Evolutionary conservation across 2,113 vertebrate species (phyloP).

Genomic region (Gobiocypris rarus): DNA sequence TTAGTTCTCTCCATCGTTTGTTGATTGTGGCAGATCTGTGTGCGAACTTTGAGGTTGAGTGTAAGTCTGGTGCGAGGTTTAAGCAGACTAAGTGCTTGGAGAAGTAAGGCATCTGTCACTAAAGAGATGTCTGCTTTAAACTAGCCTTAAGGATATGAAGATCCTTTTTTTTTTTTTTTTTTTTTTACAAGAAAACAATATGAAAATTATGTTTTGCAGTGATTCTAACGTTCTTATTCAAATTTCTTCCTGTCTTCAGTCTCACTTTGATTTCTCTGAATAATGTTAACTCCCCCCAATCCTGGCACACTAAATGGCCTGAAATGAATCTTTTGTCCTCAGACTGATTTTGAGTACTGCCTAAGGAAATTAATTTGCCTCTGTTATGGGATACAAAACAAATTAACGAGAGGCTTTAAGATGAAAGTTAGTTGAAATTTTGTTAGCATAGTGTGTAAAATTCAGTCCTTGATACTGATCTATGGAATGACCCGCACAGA

Average conservation of each 20-base stretch:
- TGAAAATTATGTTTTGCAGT: neutral
- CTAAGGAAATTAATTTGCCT: constrained; percentile 57
- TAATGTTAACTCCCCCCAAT: constrained; percentile 11
- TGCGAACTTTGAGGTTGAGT: too few species aligned
- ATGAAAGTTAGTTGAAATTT: neutral
- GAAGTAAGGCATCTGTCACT: too few species aligned
- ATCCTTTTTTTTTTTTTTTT: too few species aligned
- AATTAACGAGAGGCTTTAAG: constrained; percentile 24
- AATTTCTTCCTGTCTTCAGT: neutral
- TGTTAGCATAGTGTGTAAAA: neutral
- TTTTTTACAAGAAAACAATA: too few species aligned
- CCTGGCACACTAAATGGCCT: neutral
- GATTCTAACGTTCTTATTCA: neutral
- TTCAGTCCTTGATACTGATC: neutral
- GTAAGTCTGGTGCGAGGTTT: too few species aligned
- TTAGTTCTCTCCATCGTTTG: too few species aligned
- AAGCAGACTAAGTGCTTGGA: too few species aligned
- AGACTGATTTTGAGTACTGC: constrained; percentile 47
- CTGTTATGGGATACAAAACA: constrained; percentile 47
- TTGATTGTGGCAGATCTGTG: too few species aligned
- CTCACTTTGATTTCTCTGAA: neutral
- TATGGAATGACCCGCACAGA: constrained; percentile 5
- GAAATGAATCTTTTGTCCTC: constrained; percentile 17
- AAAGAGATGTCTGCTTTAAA: too few species aligned
- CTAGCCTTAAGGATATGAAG: too few species aligned